Evolutionary conservation across 1,140 invertebrate species (phyloP).

Genomic region (Drosophila kepulauana): DNA sequence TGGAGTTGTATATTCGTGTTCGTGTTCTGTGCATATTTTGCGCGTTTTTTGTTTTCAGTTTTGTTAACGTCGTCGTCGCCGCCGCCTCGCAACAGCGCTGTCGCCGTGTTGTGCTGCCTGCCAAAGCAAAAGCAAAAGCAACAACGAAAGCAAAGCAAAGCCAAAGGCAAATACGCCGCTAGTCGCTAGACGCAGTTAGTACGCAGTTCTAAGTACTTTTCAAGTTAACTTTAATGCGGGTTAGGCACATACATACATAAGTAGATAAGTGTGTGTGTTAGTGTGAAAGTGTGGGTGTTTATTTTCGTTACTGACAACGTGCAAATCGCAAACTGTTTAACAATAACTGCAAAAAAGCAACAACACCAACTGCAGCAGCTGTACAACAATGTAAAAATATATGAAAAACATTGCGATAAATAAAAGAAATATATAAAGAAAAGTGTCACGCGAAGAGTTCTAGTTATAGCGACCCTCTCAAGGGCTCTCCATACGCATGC

Average conservation of each 20-base stretch:
- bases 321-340: slow-evolving; percentile 62
- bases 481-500: slow-evolving; percentile 3
- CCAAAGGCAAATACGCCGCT: slow-evolving; percentile 53
- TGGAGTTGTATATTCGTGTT: slow-evolving; percentile 58
- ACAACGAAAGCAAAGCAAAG: slow-evolving; percentile 22
- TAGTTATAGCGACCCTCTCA: slow-evolving; percentile 27
- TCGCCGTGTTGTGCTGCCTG: slow-evolving; percentile 15
- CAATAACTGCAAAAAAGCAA: slow-evolving; percentile 26
- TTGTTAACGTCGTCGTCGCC: slow-evolving; percentile 75
- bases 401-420: slow-evolving; percentile 27
- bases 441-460: slow-evolving; percentile 47
- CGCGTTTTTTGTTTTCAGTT: slow-evolving; percentile 80
- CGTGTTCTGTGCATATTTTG: slow-evolving; percentile 81
- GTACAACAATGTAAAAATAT: slow-evolving; percentile 14
- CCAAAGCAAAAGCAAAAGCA: slow-evolving; percentile 41
- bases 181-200: slow-evolving; percentile 58
- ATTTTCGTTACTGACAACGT: slow-evolving; percentile 63
- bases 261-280: slow-evolving; percentile 11
- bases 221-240: slow-evolving; percentile 43
- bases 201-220: slow-evolving; percentile 57
- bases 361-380: slow-evolving; percentile 4
- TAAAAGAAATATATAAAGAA: slow-evolving; percentile 37
- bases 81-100: slow-evolving; percentile 64
- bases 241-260: slow-evolving; percentile 2
- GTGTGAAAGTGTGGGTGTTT: slow-evolving; percentile 34